These are phyloP conservation scores for Glyptemys insculpta DNA, from an alignment of 2,797 vertebrate genomes.

Conservation along the genomic window DNA sequence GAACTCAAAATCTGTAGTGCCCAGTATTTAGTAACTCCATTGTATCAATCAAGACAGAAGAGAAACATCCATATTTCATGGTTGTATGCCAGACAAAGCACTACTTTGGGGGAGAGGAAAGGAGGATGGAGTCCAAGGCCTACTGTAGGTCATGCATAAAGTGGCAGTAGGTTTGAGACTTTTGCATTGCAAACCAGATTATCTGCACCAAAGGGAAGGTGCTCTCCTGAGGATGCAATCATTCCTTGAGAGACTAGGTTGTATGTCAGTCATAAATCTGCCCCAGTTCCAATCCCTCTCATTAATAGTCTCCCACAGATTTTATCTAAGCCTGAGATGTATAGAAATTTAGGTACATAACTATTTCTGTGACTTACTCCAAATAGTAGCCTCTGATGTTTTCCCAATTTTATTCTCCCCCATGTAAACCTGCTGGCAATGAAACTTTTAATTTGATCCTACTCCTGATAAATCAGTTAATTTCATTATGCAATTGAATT, in stretches of 20 bases:
- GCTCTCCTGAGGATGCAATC: background rate
- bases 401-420: background rate
- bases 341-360: background rate
- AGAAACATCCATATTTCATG: background rate
- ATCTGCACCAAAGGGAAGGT: background rate
- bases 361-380: background rate
- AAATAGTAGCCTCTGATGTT: background rate
- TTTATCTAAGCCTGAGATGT: background rate
- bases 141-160: background rate
- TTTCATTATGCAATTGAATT: constrained; percentile 11
- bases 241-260: background rate
- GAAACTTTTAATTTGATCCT: background rate
- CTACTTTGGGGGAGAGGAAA: background rate
- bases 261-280: background rate
- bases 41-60: background rate
- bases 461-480: background rate
- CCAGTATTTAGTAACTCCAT: background rate
- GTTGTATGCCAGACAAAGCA: background rate
- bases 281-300: background rate
- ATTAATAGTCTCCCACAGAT: background rate
- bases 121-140: background rate
- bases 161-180: background rate
- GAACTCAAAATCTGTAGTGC: background rate
- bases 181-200: background rate
- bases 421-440: background rate